Evolutionary conservation across 1,140 invertebrate species (phyloP), one percentile per base, ranked within the genome.

Genomic region (Parapsyche elsis): DNA sequence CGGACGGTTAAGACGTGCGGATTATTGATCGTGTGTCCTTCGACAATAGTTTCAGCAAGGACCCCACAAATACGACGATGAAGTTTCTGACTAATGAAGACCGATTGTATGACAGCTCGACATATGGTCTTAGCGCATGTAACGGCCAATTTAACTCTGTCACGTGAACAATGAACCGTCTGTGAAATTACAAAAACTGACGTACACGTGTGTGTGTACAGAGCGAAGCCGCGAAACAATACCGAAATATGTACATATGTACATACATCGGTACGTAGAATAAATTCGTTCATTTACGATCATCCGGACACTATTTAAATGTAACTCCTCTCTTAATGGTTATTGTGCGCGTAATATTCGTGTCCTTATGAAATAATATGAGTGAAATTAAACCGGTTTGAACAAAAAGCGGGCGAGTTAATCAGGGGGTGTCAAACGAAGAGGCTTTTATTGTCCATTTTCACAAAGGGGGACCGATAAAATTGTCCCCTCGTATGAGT

Each of bases 391-490:
- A 67, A 67, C 23, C 64, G 23, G 64, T 19, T 67, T 67, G 23
- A 9, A 12, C 73, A 75, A 75, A 75, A 75, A 75, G 46, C 30
- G 30, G 30, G 49, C 49, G 73, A 75, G 73, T 75, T 75, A 75
- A 75, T 75, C 73, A 75, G 73, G 10, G 73, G 73, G 73, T 46
- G 44, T 75, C 73, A 75, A 75, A 75, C 23, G 73, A 75, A 75
- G 73, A 75, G 73, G 73, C 73, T 57, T 75, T 75, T 75, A 75
- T 75, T 75, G 73, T 46, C 73, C 73, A 75, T 75, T 75, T 49
- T 75, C 64, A 75, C 73, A 75, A 75, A 75, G 73, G 23, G 73
- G 10, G 16, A 75, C 44, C 73, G 73, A 75, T 75, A 75, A 57
- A 75, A 75, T 75, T 75, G 16, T 14, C 46, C 73, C 46, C 46